Evolutionary conservation across 2,888 invertebrate species (phyloP).

Genomic region (Limnephilus rhombicus): DNA sequence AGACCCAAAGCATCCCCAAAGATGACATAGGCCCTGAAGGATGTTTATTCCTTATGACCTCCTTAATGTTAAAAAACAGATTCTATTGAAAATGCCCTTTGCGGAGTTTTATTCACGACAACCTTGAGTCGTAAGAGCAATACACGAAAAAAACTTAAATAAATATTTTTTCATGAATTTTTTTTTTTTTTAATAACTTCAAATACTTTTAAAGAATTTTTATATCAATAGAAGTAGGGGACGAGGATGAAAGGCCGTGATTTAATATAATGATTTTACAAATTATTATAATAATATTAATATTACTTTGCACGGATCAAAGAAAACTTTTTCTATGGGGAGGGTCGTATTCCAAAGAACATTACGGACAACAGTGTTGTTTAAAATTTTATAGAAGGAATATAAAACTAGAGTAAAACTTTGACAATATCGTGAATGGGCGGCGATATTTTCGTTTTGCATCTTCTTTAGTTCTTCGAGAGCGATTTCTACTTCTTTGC

Average conservation of each 20-base stretch:
- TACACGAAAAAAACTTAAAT: background rate
- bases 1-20: too few relatives aligned
- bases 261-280: background rate
- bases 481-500: slow-evolving; percentile 49
- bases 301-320: slow-evolving; percentile 15
- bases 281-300: background rate
- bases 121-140: background rate
- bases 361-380: slow-evolving; percentile 46
- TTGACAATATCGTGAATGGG: slow-evolving; percentile 63
- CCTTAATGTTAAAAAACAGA: background rate
- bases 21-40: too few relatives aligned
- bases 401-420: slow-evolving; percentile 55
- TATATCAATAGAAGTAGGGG: background rate
- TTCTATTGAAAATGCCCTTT: background rate
- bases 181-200: background rate
- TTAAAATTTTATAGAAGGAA: slow-evolving; percentile 48
- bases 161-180: too few relatives aligned
- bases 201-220: background rate
- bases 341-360: slow-evolving; percentile 23
- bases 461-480: slow-evolving; percentile 48
- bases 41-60: too few relatives aligned
- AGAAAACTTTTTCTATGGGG: slow-evolving; percentile 27
- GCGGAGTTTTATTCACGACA: background rate
- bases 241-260: background rate
- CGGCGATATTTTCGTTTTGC: slow-evolving; percentile 59